Evolutionary conservation across 2,113 vertebrate genomes (phyloP).

Genomic region (Callionymus lyra): DNA sequence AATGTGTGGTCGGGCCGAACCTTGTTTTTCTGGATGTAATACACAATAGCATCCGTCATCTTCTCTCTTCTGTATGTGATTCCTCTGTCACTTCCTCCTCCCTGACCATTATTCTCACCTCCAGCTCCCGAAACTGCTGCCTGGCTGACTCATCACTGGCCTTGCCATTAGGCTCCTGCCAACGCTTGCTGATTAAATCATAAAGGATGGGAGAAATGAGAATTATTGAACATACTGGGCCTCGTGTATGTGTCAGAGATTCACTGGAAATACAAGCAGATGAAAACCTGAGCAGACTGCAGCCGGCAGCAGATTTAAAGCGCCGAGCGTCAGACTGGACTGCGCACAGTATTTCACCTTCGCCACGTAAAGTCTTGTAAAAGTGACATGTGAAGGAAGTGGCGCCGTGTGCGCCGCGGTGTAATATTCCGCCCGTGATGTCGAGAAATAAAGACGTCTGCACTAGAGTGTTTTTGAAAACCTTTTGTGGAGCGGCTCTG

Average conservation of each 20-base stretch:
- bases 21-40: slow-evolving; percentile 15
- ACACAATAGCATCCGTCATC: slow-evolving; percentile 24
- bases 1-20: too few species aligned
- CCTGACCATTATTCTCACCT: slow-evolving; percentile 65
- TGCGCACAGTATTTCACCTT: too few species aligned
- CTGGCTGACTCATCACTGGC: slow-evolving; percentile 65
- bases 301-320: slow-evolving; percentile 30
- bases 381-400: too few species aligned
- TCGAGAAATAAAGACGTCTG: too few species aligned
- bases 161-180: slow-evolving; percentile 62
- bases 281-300: slow-evolving; percentile 15
- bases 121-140: slow-evolving; percentile 61
- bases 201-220: slow-evolving; percentile 51
- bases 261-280: slow-evolving; percentile 28
- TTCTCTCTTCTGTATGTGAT: slow-evolving; percentile 30
- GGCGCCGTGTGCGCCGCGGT: too few species aligned
- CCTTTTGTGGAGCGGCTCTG: too few species aligned
- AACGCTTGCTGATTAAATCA: slow-evolving; percentile 66
- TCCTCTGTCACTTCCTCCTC: slow-evolving; percentile 41
- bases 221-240: slow-evolving; percentile 39
- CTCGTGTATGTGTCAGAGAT: slow-evolving; percentile 37
- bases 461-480: too few species aligned
- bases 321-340: too few species aligned
- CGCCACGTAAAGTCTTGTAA: too few species aligned
- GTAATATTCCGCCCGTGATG: too few species aligned